Conservation (phyloP, 2,113 vertebrate genomes). For the Mus spicilegus region DNA sequence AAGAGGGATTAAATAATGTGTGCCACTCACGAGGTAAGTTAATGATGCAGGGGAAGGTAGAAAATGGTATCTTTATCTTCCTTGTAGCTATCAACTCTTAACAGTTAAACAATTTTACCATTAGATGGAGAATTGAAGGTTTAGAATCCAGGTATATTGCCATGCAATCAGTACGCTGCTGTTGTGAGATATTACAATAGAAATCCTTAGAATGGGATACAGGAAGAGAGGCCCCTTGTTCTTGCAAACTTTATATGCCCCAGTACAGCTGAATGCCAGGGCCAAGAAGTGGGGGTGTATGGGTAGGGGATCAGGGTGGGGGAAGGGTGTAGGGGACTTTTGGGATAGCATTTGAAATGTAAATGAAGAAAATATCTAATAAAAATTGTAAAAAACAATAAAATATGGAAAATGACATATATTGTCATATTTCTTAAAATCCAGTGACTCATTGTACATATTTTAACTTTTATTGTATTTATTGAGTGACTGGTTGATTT, state of each 20-base stretch:
- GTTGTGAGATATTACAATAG: not conserved
- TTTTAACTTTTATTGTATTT: not conserved
- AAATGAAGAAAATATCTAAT: too few species aligned
- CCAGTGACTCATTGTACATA: not conserved
- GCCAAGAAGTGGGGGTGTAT: too few species aligned
- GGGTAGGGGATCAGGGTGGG: too few species aligned
- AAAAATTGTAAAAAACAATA: too few species aligned
- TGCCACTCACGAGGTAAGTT: conserved; percentile 48
- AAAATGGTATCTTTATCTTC: conserved; percentile 56
- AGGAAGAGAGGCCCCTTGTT: too few species aligned
- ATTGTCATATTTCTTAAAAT: not conserved
- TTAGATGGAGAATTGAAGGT: not conserved
- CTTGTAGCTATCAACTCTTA: conserved; percentile 41
- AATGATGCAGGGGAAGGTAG: conserved; percentile 62
- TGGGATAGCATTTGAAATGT: too few species aligned
- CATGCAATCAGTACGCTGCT: not conserved
- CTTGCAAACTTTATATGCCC: too few species aligned
- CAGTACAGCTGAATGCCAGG: too few species aligned
- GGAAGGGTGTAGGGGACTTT: too few species aligned
- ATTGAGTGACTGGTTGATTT: not conserved
- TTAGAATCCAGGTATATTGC: not conserved
- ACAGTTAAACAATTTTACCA: conserved; percentile 44
- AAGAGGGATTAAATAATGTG: conserved; percentile 58
- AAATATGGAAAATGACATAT: too few species aligned
- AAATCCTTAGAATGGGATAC: conserved; percentile 27